Evolutionary conservation across 2,113 vertebrate genomes (phyloP).

Genomic region (Phylloscopus trochilus): DNA sequence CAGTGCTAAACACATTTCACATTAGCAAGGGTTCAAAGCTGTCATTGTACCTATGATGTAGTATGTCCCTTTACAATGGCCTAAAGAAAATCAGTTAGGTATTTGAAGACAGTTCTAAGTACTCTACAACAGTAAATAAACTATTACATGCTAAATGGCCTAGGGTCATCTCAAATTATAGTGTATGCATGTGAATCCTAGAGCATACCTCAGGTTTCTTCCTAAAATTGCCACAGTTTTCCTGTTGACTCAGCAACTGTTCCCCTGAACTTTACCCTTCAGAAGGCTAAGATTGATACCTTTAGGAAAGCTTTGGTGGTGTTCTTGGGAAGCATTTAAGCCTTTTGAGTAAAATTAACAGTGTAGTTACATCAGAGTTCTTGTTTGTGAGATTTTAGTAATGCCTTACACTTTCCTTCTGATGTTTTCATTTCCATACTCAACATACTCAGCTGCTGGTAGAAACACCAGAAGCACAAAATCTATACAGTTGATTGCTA

Average conservation of each 20-base stretch:
- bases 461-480: neutral
- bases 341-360: neutral
- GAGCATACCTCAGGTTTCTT: neutral
- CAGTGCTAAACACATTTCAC: neutral
- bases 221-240: neutral
- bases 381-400: neutral
- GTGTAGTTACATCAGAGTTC: neutral
- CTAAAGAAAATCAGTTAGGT: neutral
- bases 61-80: neutral
- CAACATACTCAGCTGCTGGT: neutral
- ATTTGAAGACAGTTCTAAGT: neutral
- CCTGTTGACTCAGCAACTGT: neutral
- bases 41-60: neutral
- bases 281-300: neutral
- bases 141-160: neutral
- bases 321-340: neutral
- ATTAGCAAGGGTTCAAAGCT: neutral
- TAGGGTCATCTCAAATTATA: neutral
- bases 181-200: neutral
- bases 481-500: neutral
- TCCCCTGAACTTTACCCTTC: neutral
- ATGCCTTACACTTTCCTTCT: neutral
- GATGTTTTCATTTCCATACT: neutral
- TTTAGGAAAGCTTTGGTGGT: neutral
- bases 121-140: neutral